These are phyloP conservation scores for Drosophila longiperda DNA, from an alignment of 2,888 invertebrate species.

Conservation along the genomic window DNA sequence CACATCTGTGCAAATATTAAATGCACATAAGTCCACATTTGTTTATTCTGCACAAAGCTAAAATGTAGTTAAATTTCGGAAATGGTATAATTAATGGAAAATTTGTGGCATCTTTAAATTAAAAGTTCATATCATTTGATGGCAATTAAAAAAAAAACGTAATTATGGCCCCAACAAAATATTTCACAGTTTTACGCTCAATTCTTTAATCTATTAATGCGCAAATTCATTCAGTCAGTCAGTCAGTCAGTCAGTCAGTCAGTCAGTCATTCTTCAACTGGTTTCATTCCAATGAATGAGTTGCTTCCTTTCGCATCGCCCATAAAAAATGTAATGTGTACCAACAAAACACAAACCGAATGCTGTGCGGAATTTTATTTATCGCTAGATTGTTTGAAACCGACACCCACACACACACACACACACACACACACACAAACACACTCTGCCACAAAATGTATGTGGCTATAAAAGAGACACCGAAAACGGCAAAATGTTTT, in stretches of 20 bases:
- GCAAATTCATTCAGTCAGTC: conserved; percentile 16
- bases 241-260: conserved; percentile 15
- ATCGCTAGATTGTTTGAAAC: conserved; percentile 59
- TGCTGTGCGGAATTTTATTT: conserved; percentile 47
- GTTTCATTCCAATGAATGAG: conserved; percentile 65
- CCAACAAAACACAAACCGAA: conserved; percentile 14
- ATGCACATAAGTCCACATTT: not conserved
- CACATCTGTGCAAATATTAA: not conserved
- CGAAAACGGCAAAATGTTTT: conserved; percentile 30
- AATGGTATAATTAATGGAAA: conserved; percentile 14
- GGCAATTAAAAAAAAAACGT: conserved; percentile 38
- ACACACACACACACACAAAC: not conserved
- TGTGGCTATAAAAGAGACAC: conserved; percentile 51
- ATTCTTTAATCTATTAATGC: conserved; percentile 67
- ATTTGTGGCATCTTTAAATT: conserved; percentile 24
- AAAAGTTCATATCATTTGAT: conserved; percentile 47
- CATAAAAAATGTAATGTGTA: conserved; percentile 49
- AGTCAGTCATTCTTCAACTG: conserved; percentile 19
- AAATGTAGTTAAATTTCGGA: not conserved
- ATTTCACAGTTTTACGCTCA: conserved; percentile 37
- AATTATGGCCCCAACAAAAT: conserved; percentile 28
- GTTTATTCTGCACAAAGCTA: not conserved
- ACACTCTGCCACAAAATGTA: conserved; percentile 18
- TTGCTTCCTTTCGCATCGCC: conserved; percentile 63
- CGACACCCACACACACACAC: conserved; percentile 3